Base-by-base conservation (phyloP, 2,113 vertebrate species). In the Mesocricetus auratus region DNA sequence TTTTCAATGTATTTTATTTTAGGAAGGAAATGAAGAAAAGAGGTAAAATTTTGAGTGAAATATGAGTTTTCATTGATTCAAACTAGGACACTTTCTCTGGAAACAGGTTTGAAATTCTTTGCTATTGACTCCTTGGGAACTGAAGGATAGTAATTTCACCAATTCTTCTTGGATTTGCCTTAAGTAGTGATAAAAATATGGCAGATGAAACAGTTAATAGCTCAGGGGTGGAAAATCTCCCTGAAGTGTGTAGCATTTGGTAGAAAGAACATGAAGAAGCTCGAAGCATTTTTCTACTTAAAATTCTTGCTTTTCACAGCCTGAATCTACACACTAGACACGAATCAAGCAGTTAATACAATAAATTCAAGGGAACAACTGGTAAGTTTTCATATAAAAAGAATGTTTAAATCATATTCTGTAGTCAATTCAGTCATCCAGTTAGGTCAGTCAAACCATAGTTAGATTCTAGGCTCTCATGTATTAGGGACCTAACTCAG, bases 371-470 rank as follows among this genome's bases (percentile, higher is more conserved):
- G n/a, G 50, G 77, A 94, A 71, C 36, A 87, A 8, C 50, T 71
- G 75, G 29, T 47, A 31, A 88, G 24, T 62, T 83, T 86, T 89
- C 87, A 87, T 39, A 53, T 66, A 58, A 89, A 95, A 95, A 95
- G 47, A 83, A 88, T 77, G 21, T 69, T 53, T 47, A 81, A 75
- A 29, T 8, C 60, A 26, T 53, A 92, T 45, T 19, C 81, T 94
- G 45, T 36, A 86, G 21, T 88, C 42, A 60, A 36, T 19, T 58
- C 62, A 94, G 87, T 88, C 29, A 60, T 89, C 62, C 73, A 66
- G 21, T 86, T 85, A 53, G 58, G 26, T 90, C 69, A 53, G 31
- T 83, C 56, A 68, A 88, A 96, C 87, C 3, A 31, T 13, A 66
- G n/a, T 64, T 94, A 62, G 50, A 89, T 31, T 26, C 9, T 58